Conservation (phyloP, 1,140 invertebrate species). For the Drosophila suzukii region DNA sequence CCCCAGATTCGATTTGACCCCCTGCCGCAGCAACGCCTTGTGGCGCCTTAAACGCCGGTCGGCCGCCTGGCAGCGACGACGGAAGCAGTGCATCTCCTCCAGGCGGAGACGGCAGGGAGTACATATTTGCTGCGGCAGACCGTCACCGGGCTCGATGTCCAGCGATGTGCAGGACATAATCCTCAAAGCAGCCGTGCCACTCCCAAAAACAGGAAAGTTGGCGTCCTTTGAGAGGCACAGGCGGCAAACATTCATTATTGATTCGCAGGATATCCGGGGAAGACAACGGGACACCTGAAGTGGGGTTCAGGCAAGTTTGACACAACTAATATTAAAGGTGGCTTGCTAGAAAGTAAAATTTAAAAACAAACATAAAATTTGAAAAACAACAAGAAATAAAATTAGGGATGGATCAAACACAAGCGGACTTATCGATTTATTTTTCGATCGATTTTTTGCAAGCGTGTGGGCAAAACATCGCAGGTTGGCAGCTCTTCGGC, state of each 20-base stretch:
- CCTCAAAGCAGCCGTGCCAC: conserved; percentile 12
- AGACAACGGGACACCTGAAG: not conserved
- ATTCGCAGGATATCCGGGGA: not conserved
- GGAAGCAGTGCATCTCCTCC: conserved; percentile 61
- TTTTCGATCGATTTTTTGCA: not conserved
- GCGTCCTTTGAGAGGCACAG: conserved; percentile 59
- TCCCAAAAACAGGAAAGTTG: conserved; percentile 22
- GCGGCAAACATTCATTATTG: conserved; percentile 52
- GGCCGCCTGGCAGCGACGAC: conserved; percentile 50
- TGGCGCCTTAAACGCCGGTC: conserved; percentile 40
- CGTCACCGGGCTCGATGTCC: conserved; percentile 55
- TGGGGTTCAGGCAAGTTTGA: not conserved
- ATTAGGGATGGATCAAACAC: not conserved
- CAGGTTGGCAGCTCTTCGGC: not conserved
- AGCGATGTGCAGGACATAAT: conserved; percentile 59
- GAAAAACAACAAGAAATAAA: not conserved
- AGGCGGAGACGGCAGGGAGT: conserved; percentile 46
- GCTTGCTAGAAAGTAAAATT: no score
- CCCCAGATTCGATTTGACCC: not conserved
- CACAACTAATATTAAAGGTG: not conserved
- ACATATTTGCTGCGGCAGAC: conserved; percentile 56
- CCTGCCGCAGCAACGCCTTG: not conserved
- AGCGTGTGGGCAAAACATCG: not conserved
- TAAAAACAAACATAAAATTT: not conserved
- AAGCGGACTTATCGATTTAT: not conserved